Evolutionary conservation across 2,888 invertebrate species (phyloP).

Genomic region (Leptura quadrifasciata): DNA sequence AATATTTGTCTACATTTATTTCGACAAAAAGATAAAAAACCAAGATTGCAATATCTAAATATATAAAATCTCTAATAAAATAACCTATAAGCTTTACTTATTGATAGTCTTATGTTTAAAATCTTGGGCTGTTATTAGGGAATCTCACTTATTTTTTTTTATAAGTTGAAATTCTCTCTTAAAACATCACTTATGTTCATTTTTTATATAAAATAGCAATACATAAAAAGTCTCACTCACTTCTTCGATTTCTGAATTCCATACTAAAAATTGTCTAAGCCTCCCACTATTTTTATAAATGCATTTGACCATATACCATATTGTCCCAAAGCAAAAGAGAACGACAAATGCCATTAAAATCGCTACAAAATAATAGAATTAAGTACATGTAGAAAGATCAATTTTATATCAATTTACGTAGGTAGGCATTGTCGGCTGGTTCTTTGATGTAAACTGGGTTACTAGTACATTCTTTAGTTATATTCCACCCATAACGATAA

Average conservation of each 20-base stretch:
- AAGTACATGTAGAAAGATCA: slow-evolving; percentile 1
- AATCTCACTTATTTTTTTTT: too few relatives aligned
- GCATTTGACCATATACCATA: slow-evolving; percentile 74
- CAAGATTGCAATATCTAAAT: too few relatives aligned
- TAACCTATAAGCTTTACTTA: too few relatives aligned
- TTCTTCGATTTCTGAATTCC: slow-evolving; percentile 68
- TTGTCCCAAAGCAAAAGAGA: slow-evolving; percentile 72
- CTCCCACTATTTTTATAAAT: slow-evolving; percentile 70
- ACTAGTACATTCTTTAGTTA: slow-evolving; percentile 65
- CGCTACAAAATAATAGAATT: slow-evolving; percentile 66
- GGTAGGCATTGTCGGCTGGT: slow-evolving; percentile 72
- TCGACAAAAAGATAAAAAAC: too few relatives aligned
- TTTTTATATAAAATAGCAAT: background rate
- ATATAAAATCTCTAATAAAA: too few relatives aligned
- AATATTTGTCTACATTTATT: too few relatives aligned
- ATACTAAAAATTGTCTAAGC: slow-evolving; percentile 60
- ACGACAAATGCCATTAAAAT: slow-evolving; percentile 72
- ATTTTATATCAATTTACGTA: slow-evolving; percentile 67
- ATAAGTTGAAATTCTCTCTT: too few relatives aligned
- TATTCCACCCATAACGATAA: slow-evolving; percentile 72
- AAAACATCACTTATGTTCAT: too few relatives aligned
- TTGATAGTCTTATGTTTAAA: too few relatives aligned
- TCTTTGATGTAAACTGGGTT: slow-evolving; percentile 68
- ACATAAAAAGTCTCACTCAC: slow-evolving; percentile 60
- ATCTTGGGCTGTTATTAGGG: too few relatives aligned